Evolutionary conservation across 2,888 invertebrate species (phyloP).

Genomic region (Candidula unifasciata): DNA sequence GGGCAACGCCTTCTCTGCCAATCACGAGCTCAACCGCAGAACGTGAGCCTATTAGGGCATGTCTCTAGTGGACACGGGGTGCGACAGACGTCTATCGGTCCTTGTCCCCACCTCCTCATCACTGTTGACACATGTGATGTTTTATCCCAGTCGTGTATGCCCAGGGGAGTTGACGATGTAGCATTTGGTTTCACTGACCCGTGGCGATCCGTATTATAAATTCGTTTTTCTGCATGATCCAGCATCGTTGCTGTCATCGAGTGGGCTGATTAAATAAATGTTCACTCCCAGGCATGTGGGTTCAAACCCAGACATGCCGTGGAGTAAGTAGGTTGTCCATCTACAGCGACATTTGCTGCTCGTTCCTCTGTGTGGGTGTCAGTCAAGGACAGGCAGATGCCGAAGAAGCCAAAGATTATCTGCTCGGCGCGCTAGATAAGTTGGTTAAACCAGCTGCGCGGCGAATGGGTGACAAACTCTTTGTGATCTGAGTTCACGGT

Average conservation of each 20-base stretch:
- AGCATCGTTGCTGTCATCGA: conserved; percentile 6
- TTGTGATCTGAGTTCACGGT: no score
- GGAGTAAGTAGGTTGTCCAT: no score
- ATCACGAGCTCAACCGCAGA: conserved; percentile 29
- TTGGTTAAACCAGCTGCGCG: no score
- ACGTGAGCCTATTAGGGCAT: conserved; percentile 24
- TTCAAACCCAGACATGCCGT: neutral
- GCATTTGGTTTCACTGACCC: neutral
- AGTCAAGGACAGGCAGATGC: no score
- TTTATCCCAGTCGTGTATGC: conserved; percentile 21
- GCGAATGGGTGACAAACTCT: no score
- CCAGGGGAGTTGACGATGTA: conserved; percentile 21
- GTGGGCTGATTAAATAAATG: neutral
- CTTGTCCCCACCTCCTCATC: conserved; percentile 27
- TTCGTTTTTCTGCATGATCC: conserved; percentile 35
- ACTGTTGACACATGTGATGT: conserved; percentile 2
- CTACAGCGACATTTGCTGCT: no score
- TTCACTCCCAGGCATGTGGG: neutral
- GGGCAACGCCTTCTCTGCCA: conserved; percentile 27
- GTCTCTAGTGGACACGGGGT: conserved; percentile 3
- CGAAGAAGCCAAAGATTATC: no score
- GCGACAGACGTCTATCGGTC: conserved; percentile 40
- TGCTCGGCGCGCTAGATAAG: no score
- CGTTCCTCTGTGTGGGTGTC: no score
- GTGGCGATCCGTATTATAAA: conserved; percentile 33